Evolutionary conservation across 2,888 invertebrate genomes (phyloP), one percentile per base, ranked within the genome.

Genomic region (Ditula angustiorana): DNA sequence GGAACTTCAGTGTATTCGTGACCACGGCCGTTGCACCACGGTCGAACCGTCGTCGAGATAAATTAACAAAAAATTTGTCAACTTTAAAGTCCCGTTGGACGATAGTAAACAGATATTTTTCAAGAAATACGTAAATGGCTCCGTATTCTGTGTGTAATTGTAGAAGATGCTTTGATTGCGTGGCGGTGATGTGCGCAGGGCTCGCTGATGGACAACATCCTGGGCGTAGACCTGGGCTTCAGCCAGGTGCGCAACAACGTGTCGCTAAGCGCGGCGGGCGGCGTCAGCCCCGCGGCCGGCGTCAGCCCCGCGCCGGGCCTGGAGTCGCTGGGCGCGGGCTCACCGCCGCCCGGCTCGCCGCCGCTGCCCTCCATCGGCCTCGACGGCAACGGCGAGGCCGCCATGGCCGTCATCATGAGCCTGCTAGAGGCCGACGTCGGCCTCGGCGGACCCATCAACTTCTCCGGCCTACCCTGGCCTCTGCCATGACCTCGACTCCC

Each of bases 341-440:
- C 61, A 16, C 73, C 83, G 0, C 76, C 81, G 0, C 67, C 80
- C 7, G 57, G 59, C 2, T 81, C 86, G 2, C 87, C 87, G 3
- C 85, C 85, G 0, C 75, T 85, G 11, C 80, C 84, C 0, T 73
- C 85, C 0, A 75, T 85, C 1, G 79, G 79, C 0, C 93, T 94
- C 46, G 96, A 97, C 77, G 96, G 96, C 41, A 97, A 96, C 80
- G 97, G 97, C 74, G 98, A 98, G 80, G 97, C 97, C 2, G 97
- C 97, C 4, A 97, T 98, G 97, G 97, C 97, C 0, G 97, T 97
- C 71, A 97, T 98, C 74, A 97, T 98, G 97, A 97, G 96, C 82
- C 94, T 98, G 23, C 88, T 98, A 47, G 98, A 98, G 84, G 97
- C 97, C 0, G 98, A 98, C 82, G 97, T 97, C 0, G 98, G 97